phyloP scores from a whole-genome alignment of 2,888 invertebrate species.

The Macrosoma leucophasiata region DNA sequence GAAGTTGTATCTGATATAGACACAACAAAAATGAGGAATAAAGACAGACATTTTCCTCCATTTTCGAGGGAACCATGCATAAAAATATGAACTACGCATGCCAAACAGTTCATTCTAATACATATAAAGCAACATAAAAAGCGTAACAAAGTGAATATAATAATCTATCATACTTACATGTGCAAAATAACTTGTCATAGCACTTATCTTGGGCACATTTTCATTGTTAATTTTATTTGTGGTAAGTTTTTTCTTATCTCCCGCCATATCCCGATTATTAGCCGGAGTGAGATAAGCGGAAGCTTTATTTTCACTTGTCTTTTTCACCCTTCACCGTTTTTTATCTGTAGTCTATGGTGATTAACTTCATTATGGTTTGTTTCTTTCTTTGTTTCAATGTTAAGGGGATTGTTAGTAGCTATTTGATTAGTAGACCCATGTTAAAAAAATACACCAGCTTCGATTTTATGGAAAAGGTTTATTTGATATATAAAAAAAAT shows the following conservation, averaged over 20 bases:
- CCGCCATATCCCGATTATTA: conserved; percentile 48
- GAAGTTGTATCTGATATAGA: too few species aligned
- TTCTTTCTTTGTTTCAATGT: conserved; percentile 31
- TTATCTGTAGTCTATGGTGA: conserved; percentile 28
- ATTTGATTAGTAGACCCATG: conserved; percentile 70
- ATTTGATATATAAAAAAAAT: conserved; percentile 67
- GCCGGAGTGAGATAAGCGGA: conserved; percentile 55
- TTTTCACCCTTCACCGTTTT: conserved; percentile 52
- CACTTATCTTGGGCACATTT: conserved; percentile 35
- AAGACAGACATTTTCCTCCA: too few species aligned
- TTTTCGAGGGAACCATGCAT: too few species aligned
- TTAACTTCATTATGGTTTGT: conserved; percentile 22
- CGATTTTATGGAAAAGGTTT: conserved; percentile 74
- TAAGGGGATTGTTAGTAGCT: conserved; percentile 57
- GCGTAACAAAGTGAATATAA: conserved; percentile 37
- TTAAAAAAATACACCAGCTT: conserved; percentile 74
- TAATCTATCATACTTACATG: conserved; percentile 65
- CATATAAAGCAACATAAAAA: conserved; percentile 40
- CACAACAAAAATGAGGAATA: too few species aligned
- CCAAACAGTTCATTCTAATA: conserved; percentile 65
- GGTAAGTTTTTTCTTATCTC: conserved; percentile 24
- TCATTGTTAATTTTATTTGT: conserved; percentile 33
- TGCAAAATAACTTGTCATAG: conserved; percentile 47
- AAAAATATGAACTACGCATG: conserved; percentile 57
- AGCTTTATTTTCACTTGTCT: conserved; percentile 36